phyloP scores from a whole-genome alignment of 2,113 vertebrate species.

The Puffinus mauretanicus region DNA sequence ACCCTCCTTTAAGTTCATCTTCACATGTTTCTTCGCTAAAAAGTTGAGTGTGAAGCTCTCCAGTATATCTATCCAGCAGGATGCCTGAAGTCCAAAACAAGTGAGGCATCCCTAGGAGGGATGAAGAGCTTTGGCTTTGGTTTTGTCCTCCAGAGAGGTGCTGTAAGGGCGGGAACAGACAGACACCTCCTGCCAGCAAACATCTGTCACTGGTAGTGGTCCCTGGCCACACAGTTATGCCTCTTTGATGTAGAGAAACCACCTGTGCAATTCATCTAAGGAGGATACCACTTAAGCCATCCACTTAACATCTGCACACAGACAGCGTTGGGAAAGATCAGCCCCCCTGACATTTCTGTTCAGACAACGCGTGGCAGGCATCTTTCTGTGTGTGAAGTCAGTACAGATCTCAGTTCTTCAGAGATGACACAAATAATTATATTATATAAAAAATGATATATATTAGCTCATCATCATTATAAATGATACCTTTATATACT shows the following conservation, averaged over 20 bases:
- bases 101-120: not conserved
- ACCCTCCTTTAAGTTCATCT: not conserved
- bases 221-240: not conserved
- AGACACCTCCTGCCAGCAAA: not conserved
- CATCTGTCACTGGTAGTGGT: accelerated
- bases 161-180: not conserved
- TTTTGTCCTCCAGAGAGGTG: not conserved
- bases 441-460: not conserved
- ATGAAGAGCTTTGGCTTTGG: not conserved
- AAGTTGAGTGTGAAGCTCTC: not conserved
- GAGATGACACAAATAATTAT: not conserved
- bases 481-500: not conserved
- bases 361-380: not conserved
- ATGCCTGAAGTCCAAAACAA: not conserved
- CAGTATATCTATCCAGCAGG: not conserved
- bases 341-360: not conserved
- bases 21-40: not conserved
- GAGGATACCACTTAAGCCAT: not conserved
- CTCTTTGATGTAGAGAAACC: not conserved
- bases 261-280: not conserved
- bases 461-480: not conserved
- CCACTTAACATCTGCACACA: not conserved
- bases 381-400: not conserved
- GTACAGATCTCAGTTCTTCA: not conserved
- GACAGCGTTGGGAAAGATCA: not conserved